phyloP scores from a whole-genome alignment of 2,797 vertebrate species.

The Parotocinclus haroldoi region DNA sequence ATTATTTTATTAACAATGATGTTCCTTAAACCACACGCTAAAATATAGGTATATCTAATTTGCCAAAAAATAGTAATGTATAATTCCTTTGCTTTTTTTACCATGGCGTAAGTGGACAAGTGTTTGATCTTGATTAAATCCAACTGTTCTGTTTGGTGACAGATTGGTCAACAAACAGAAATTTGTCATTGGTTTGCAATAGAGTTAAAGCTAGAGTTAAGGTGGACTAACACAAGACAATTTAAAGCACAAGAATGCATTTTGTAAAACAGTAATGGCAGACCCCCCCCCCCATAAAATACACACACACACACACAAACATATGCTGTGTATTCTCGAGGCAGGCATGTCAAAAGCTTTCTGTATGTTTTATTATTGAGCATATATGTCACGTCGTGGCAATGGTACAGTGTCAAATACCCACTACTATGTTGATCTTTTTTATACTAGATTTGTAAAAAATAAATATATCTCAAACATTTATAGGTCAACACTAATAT shows the following conservation, averaged over 20 bases:
- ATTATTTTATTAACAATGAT: neutral
- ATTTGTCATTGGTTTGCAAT: too few relatives aligned
- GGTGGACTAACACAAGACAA: too few relatives aligned
- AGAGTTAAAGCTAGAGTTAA: too few relatives aligned
- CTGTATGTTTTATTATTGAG: conserved; percentile 7
- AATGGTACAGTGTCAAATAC: neutral
- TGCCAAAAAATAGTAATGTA: too few relatives aligned
- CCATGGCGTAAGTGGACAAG: too few relatives aligned
- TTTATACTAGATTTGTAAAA: conserved; percentile 37
- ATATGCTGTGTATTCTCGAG: neutral
- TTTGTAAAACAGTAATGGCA: conserved; percentile 14
- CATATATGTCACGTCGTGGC: conserved; percentile 15
- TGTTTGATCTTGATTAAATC: too few relatives aligned
- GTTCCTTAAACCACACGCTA: neutral
- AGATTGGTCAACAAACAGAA: too few relatives aligned
- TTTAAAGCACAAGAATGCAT: conserved; percentile 27
- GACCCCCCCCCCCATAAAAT: too few relatives aligned
- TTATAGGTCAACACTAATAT: conserved; percentile 17
- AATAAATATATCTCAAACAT: conserved; percentile 5
- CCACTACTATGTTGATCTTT: conserved; percentile 25
- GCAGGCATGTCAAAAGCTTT: neutral
- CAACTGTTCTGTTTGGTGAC: too few relatives aligned
- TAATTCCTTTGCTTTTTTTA: too few relatives aligned
- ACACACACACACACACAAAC: too few relatives aligned
- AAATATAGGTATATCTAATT: neutral